Evolutionary conservation across 2,888 invertebrate species (phyloP).

Genomic region (Anticlea derivata): DNA sequence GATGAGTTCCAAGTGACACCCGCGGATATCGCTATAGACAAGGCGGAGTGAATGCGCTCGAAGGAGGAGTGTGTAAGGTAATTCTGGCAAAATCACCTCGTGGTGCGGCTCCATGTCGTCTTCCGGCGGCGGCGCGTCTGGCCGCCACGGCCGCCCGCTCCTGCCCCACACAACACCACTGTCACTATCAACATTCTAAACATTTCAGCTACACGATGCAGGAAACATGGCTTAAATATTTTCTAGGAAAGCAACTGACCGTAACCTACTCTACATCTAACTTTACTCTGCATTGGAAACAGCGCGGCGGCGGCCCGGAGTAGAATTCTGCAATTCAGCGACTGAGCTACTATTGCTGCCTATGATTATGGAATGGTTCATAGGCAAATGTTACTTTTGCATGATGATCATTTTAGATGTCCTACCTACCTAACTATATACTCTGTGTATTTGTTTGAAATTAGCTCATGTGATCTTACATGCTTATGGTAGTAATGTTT

Average conservation of each 20-base stretch:
- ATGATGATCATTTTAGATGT: too few species aligned
- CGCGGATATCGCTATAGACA: constrained; percentile 63
- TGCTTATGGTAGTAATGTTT: too few species aligned
- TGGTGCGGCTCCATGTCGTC: constrained; percentile 75
- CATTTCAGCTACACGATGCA: constrained; percentile 42
- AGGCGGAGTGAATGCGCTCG: constrained; percentile 72
- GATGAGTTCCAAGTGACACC: constrained; percentile 65
- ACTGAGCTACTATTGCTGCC: background rate
- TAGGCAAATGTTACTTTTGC: too few species aligned
- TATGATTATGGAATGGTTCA: too few species aligned
- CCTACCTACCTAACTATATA: too few species aligned
- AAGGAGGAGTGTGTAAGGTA: constrained; percentile 74
- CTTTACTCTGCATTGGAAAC: constrained; percentile 3
- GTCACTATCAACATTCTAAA: constrained; percentile 52
- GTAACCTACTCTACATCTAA: constrained; percentile 15
- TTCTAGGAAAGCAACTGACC: constrained; percentile 12
- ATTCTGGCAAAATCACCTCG: constrained; percentile 84
- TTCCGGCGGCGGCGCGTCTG: constrained; percentile 71
- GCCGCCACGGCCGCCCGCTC: constrained; percentile 78
- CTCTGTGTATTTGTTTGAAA: background rate
- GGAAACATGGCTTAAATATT: constrained; percentile 27
- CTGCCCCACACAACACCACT: constrained; percentile 74
- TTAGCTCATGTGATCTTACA: too few species aligned
- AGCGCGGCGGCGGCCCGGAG: background rate
- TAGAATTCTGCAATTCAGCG: background rate